A percentile compares a stretch with the other conserved stretches of the same genome.
Conservation (phyloP, 2,888 invertebrate species). For the Polydrusus pterygomalis region DNA sequence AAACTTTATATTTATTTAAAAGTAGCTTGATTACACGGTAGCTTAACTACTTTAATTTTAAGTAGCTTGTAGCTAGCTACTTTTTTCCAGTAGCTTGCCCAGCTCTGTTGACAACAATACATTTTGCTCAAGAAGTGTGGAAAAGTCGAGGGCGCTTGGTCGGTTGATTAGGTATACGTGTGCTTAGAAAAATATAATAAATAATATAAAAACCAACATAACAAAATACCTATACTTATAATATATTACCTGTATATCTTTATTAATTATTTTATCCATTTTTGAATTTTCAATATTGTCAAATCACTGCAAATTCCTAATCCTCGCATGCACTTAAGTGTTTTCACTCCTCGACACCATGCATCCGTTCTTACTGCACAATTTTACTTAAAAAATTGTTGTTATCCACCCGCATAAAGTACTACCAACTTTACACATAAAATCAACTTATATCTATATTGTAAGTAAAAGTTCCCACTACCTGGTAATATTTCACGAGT, state of each 20-base stretch:
- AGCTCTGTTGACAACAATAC: too few relatives aligned
- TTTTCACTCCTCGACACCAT: slow-evolving; percentile 10
- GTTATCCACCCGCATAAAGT: slow-evolving; percentile 41
- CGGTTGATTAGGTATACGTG: too few relatives aligned
- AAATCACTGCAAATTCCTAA: not conserved
- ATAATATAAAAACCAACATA: too few relatives aligned
- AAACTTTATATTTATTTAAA: too few relatives aligned
- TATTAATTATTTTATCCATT: slow-evolving; percentile 4
- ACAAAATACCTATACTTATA: too few relatives aligned
- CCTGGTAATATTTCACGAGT: slow-evolving; percentile 23
- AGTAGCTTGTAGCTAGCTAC: too few relatives aligned
- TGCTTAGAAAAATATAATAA: too few relatives aligned
- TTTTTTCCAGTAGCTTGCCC: too few relatives aligned
- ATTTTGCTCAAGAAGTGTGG: too few relatives aligned
- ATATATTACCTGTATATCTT: slow-evolving; percentile 6
- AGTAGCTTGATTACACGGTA: too few relatives aligned
- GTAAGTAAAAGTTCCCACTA: slow-evolving; percentile 48
- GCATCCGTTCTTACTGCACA: not conserved
- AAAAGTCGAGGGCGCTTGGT: too few relatives aligned
- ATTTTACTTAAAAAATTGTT: slow-evolving; percentile 1
- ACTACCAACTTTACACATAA: slow-evolving; percentile 32
- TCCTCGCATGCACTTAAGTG: not conserved
- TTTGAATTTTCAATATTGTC: not conserved
- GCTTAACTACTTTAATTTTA: too few relatives aligned
- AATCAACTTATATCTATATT: slow-evolving; percentile 38